A percentile compares a stretch with the other conserved stretches of the same genome.
Conservation (phyloP, 2,797 vertebrate species). For the Staurois parvus region DNA sequence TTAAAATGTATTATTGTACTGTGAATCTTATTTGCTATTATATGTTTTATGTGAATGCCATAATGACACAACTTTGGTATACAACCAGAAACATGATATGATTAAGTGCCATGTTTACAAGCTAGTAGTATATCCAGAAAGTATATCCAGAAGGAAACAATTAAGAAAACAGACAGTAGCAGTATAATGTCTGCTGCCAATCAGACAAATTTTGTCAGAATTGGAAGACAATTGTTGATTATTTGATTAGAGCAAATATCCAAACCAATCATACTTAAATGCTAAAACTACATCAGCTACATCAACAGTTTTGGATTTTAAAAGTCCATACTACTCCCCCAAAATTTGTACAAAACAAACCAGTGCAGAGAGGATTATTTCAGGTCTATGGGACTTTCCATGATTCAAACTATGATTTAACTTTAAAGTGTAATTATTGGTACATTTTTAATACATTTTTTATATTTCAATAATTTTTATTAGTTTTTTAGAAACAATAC, state of each 20-base stretch:
- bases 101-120: not conserved
- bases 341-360: too few species aligned
- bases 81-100: conserved; percentile 8
- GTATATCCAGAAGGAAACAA: conserved; percentile 1
- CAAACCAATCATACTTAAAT: not conserved
- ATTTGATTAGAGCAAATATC: not conserved
- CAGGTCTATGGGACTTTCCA: too few species aligned
- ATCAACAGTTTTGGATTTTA: not conserved
- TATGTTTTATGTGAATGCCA: conserved; percentile 20
- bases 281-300: not conserved
- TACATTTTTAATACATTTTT: too few species aligned
- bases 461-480: too few species aligned
- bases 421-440: too few species aligned
- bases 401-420: too few species aligned
- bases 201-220: not conserved
- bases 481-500: too few species aligned
- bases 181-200: not conserved
- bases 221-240: not conserved
- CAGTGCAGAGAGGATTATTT: too few species aligned
- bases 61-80: conserved; percentile 9
- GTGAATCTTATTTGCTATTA: not conserved
- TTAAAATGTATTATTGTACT: not conserved
- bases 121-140: conserved; percentile 3
- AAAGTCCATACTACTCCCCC: too few species aligned
- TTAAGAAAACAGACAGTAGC: not conserved